Percentiles rank a stretch among this genome's conserved stretches.
These are phyloP conservation scores for Agrypnus murinus DNA, from an alignment of 2,888 invertebrate genomes.

Conservation along the genomic window DNA sequence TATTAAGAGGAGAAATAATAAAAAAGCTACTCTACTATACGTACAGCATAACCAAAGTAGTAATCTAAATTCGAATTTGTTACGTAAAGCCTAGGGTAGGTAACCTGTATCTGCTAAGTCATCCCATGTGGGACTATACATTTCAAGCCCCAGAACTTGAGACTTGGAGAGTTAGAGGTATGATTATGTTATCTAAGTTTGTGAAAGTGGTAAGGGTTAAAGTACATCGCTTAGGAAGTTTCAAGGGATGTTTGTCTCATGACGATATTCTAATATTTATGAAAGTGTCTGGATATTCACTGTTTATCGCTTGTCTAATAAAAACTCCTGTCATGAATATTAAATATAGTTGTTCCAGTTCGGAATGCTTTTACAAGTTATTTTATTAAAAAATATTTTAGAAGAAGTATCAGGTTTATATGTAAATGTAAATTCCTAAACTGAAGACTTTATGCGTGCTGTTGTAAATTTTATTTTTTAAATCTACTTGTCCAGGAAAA, in stretches of 20 bases:
- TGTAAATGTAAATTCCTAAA: too few species aligned
- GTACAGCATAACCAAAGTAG: too few species aligned
- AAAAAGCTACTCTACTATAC: too few species aligned
- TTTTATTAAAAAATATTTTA: too few species aligned
- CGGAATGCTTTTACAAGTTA: too few species aligned
- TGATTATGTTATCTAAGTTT: constrained; percentile 27
- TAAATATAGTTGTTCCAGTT: too few species aligned
- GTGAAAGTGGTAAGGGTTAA: constrained; percentile 13
- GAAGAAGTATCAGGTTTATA: too few species aligned
- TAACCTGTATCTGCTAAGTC: background rate
- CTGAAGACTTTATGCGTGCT: too few species aligned
- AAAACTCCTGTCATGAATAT: background rate
- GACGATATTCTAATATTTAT: constrained; percentile 19
- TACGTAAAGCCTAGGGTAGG: background rate
- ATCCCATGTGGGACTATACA: constrained; percentile 10
- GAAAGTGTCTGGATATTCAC: background rate
- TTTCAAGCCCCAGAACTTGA: constrained; percentile 6
- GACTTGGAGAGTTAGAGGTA: constrained; percentile 22
- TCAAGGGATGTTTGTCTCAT: constrained; percentile 8
- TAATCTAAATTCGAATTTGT: constrained; percentile 4
- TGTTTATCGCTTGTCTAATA: background rate
- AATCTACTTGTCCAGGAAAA: too few species aligned
- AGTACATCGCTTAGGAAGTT: constrained; percentile 15
- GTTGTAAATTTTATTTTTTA: too few species aligned
- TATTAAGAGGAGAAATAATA: too few species aligned